These are phyloP conservation scores for Augochlorella aurata DNA, from an alignment of 2,888 invertebrate species.

Conservation along the genomic window DNA sequence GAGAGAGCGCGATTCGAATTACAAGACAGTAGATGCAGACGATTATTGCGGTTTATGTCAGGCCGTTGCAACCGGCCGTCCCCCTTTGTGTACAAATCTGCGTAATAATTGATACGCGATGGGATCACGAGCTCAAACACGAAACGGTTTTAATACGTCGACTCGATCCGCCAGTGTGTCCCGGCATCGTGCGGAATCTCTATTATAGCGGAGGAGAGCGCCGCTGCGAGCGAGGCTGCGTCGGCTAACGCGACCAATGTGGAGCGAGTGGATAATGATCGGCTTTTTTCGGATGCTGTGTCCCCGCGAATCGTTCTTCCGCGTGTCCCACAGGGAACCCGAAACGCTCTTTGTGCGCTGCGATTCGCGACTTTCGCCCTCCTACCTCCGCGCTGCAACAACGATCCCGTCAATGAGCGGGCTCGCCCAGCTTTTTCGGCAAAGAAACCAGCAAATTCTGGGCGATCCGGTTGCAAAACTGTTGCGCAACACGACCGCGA, in stretches of 20 bases:
- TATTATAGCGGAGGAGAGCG: constrained; percentile 58
- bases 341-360: constrained; percentile 63
- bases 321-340: constrained; percentile 66
- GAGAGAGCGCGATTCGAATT: constrained; percentile 27
- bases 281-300: constrained; percentile 49
- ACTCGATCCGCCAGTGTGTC: constrained; percentile 46
- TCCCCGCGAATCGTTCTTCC: constrained; percentile 58
- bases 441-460: constrained; percentile 32
- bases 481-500: constrained; percentile 10
- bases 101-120: constrained; percentile 69
- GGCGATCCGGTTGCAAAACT: constrained; percentile 7
- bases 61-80: constrained; percentile 39
- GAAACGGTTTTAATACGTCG: constrained; percentile 63
- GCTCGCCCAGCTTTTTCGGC: constrained; percentile 17
- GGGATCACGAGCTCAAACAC: constrained; percentile 62
- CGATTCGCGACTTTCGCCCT: constrained; percentile 62
- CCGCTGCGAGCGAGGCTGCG: constrained; percentile 65
- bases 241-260: constrained; percentile 67
- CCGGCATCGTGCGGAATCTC: constrained; percentile 62
- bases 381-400: constrained; percentile 28
- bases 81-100: constrained; percentile 67
- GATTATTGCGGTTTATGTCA: constrained; percentile 62
- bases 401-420: constrained; percentile 58
- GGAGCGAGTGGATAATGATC: constrained; percentile 68
- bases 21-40: constrained; percentile 64